Evolutionary conservation across 2,888 invertebrate genomes (phyloP).

Genomic region (Lochmaea crataegi): DNA sequence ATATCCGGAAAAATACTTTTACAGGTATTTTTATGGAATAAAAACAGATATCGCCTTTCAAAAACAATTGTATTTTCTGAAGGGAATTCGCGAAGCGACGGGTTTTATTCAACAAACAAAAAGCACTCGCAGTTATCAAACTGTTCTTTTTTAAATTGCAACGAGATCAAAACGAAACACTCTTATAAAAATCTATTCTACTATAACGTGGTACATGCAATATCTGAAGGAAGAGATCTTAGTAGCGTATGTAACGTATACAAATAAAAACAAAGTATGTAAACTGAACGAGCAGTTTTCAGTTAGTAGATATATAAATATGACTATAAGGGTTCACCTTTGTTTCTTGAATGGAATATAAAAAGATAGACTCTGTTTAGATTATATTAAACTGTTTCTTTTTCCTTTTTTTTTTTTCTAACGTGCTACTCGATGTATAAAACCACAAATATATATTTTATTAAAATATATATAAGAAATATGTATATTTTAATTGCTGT

Average conservation of each 20-base stretch:
- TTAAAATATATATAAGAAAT: too few species aligned
- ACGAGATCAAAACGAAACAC: not conserved
- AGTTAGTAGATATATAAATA: conserved; percentile 21
- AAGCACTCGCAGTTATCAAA: conserved; percentile 15
- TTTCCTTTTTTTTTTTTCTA: too few species aligned
- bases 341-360: conserved; percentile 4
- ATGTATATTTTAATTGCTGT: too few species aligned
- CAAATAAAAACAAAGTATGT: conserved; percentile 8
- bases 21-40: too few species aligned
- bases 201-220: conserved; percentile 16
- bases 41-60: too few species aligned
- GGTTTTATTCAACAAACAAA: conserved; percentile 11
- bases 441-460: too few species aligned
- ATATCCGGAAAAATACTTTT: too few species aligned
- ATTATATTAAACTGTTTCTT: not conserved
- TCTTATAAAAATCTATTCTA: conserved; percentile 17
- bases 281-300: conserved; percentile 18
- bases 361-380: not conserved
- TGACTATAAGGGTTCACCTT: conserved; percentile 20
- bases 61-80: too few species aligned
- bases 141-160: conserved; percentile 7
- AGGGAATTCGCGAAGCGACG: not conserved
- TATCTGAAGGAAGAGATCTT: conserved; percentile 15
- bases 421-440: too few species aligned
- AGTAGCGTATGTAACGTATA: conserved; percentile 11